A percentile compares a stretch with the other conserved stretches of the same genome.
Conservation (phyloP, 1,140 invertebrate genomes). For the Lasioglossum albipes region DNA sequence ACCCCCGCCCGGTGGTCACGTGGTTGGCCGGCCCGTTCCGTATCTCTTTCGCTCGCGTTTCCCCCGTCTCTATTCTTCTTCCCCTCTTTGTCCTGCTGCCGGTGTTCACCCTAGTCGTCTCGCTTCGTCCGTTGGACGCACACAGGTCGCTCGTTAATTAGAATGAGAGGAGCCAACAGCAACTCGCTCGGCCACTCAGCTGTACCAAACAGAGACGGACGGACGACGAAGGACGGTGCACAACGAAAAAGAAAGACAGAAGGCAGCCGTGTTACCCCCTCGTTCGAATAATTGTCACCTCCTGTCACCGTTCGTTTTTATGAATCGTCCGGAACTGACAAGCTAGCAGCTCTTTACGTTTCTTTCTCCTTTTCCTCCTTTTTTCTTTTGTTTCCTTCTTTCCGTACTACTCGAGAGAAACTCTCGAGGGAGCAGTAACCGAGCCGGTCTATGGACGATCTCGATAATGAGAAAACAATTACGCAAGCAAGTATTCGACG, state of each 20-base stretch:
- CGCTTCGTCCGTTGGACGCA: conserved; percentile 16
- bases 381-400: too few species aligned
- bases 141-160: conserved; percentile 64
- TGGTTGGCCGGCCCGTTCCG: conserved; percentile 60
- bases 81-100: conserved; percentile 3
- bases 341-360: not conserved
- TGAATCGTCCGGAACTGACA: conserved; percentile 54
- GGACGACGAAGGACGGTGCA: not conserved
- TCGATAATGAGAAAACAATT: conserved; percentile 12
- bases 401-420: not conserved
- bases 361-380: not conserved
- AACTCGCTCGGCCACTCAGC: conserved; percentile 18
- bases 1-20: conserved; percentile 77
- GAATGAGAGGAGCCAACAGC: conserved; percentile 49
- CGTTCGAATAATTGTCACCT: conserved; percentile 66
- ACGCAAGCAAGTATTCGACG: too few species aligned
- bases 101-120: conserved; percentile 21
- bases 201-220: conserved; percentile 21
- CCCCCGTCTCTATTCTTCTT: not conserved
- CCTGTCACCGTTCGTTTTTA: conserved; percentile 63
- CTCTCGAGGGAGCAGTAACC: not conserved
- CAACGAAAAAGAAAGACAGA: not conserved
- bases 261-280: conserved; percentile 36
- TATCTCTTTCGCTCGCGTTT: not conserved
- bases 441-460: conserved; percentile 12